phyloP scores from a whole-genome alignment of 1,140 invertebrate species.

The Drosophila bipectinata region DNA sequence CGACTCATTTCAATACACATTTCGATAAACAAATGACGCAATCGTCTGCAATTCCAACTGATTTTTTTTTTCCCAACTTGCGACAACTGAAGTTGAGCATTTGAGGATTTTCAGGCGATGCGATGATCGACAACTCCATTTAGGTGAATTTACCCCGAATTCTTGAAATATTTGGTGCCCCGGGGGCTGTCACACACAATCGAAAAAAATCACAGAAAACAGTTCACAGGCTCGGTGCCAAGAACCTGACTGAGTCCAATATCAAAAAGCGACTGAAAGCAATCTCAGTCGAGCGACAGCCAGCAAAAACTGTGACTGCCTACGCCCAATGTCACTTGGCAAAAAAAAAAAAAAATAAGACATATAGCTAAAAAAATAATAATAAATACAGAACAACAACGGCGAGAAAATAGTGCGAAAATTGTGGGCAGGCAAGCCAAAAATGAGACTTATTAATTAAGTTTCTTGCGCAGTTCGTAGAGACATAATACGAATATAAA shows the following conservation, averaged over 20 bases:
- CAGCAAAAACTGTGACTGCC: slow-evolving; percentile 48
- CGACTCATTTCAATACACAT: slow-evolving; percentile 78
- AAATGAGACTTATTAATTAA: slow-evolving; percentile 80
- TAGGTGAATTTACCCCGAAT: slow-evolving; percentile 38
- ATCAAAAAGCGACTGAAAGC: slow-evolving; percentile 39
- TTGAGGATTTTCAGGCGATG: slow-evolving; percentile 12
- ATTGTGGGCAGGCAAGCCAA: slow-evolving; percentile 72
- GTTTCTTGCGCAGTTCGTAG: slow-evolving; percentile 53
- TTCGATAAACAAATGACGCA: slow-evolving; percentile 80
- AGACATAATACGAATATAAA: slow-evolving; percentile 52
- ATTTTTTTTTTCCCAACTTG: slow-evolving; percentile 23
- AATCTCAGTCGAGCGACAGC: slow-evolving; percentile 23
- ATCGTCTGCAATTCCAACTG: slow-evolving; percentile 58
- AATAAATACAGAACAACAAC: slow-evolving; percentile 10
- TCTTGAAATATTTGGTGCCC: slow-evolving; percentile 2
- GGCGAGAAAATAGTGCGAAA: slow-evolving; percentile 75
- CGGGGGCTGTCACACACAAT: slow-evolving; percentile 25
- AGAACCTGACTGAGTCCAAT: slow-evolving; percentile 74
- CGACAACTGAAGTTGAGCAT: slow-evolving; percentile 44
- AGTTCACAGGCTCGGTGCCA: slow-evolving; percentile 57
- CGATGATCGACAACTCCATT: slow-evolving; percentile 71
- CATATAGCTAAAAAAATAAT: neutral
- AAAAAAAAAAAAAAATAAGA: slow-evolving; percentile 38
- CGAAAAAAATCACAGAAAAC: slow-evolving; percentile 16
- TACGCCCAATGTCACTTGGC: slow-evolving; percentile 73